Conservation (phyloP, 2,888 invertebrate genomes). For the Caenorhabditis imperialis region DNA sequence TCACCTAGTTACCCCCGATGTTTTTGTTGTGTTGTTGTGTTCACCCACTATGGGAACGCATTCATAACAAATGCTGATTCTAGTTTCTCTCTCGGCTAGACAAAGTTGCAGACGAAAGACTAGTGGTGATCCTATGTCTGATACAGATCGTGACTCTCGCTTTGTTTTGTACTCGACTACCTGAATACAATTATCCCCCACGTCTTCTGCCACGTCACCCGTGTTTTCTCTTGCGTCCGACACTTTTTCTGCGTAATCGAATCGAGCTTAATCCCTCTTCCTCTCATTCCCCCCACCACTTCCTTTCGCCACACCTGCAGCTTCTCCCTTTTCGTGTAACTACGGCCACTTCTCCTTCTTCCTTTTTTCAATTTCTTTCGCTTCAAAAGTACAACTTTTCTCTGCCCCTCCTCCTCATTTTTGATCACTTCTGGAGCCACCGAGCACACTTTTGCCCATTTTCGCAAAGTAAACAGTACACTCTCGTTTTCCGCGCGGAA, state of each 20-base stretch:
- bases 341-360: slow-evolving; percentile 15
- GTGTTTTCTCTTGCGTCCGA: not conserved
- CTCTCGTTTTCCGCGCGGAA: not conserved
- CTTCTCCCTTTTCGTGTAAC: slow-evolving; percentile 2
- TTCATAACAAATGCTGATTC: no score
- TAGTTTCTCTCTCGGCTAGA: no score
- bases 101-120: no score
- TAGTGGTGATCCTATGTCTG: no score
- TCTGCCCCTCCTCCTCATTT: slow-evolving; percentile 32
- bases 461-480: slow-evolving; percentile 46
- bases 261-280: slow-evolving; percentile 32
- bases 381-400: slow-evolving; percentile 15
- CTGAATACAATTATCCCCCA: no score
- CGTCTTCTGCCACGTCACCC: slow-evolving; percentile 15
- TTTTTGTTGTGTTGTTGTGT: no score
- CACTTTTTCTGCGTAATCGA: slow-evolving; percentile 22
- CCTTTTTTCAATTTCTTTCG: not conserved
- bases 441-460: slow-evolving; percentile 31
- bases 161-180: no score
- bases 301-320: slow-evolving; percentile 15
- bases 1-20: no score
- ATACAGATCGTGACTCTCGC: no score
- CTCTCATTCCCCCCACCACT: no score
- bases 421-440: slow-evolving; percentile 14
- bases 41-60: no score